A percentile compares a stretch with the other conserved stretches of the same genome.
phyloP scores from a whole-genome alignment of 2,113 vertebrate genomes.

The Aldabrachelys gigantea region DNA sequence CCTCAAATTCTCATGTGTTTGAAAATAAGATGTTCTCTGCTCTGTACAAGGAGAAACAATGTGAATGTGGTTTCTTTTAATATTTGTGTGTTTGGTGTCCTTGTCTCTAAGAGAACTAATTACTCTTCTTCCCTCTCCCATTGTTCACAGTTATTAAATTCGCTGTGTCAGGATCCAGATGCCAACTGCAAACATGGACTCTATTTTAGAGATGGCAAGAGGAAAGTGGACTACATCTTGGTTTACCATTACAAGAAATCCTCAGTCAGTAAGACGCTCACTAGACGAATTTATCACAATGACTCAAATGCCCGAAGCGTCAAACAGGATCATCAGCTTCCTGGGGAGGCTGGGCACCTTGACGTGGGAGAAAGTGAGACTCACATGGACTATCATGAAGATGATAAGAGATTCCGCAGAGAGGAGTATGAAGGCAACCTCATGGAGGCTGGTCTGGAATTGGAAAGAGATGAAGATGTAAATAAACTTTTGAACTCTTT shows the following conservation, averaged over 20 bases:
- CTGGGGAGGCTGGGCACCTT: slow-evolving; percentile 74
- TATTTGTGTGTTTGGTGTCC: neutral
- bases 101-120: neutral
- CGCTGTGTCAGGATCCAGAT: slow-evolving; percentile 77
- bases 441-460: slow-evolving; percentile 88
- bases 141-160: slow-evolving; percentile 82
- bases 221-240: slow-evolving; percentile 93
- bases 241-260: slow-evolving; percentile 91
- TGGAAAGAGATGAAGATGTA: slow-evolving; percentile 93
- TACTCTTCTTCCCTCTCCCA: neutral
- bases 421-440: slow-evolving; percentile 95
- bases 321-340: slow-evolving; percentile 74
- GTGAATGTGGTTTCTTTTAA: neutral
- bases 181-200: slow-evolving; percentile 80
- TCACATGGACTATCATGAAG: slow-evolving; percentile 83
- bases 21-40: neutral
- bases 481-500: neutral
- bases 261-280: slow-evolving; percentile 29
- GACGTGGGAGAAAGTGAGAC: slow-evolving; percentile 78
- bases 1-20: neutral
- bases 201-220: slow-evolving; percentile 89
- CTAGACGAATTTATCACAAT: slow-evolving; percentile 71
- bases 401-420: slow-evolving; percentile 87
- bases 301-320: slow-evolving; percentile 74
- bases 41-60: neutral